These are phyloP conservation scores for Xerus inauris DNA, from an alignment of 2,113 vertebrate species.

Conservation along the genomic window DNA sequence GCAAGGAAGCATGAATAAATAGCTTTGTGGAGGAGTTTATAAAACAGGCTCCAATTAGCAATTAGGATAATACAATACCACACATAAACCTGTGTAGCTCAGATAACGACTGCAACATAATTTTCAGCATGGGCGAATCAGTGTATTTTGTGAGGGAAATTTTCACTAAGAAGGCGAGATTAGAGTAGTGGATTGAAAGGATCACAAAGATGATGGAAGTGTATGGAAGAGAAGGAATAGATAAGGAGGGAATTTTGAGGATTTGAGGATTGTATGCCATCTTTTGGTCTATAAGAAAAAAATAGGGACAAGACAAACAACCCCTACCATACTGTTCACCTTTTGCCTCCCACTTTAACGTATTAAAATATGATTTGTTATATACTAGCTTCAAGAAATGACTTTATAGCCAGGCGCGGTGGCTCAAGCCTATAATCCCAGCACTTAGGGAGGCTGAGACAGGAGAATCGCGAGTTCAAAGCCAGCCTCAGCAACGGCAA, in stretches of 20 bases:
- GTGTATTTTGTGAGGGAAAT: neutral
- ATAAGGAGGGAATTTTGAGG: neutral
- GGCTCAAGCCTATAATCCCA: no score
- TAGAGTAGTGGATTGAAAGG: neutral
- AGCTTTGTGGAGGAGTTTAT: neutral
- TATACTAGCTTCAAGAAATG: neutral
- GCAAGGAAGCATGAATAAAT: neutral
- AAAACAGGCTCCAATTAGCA: neutral
- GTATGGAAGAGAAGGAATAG: neutral
- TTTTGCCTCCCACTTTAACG: neutral
- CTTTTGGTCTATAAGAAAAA: neutral
- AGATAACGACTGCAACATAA: constrained; percentile 25
- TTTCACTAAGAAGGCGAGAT: neutral
- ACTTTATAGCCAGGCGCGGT: no score
- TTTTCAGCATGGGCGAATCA: constrained; percentile 55
- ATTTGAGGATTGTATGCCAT: neutral
- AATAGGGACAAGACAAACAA: neutral
- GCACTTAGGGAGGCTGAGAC: no score
- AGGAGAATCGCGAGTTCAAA: no score
- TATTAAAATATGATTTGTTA: neutral
- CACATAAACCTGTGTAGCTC: neutral
- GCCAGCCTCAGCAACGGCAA: no score
- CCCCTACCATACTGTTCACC: neutral
- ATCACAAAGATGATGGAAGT: neutral
- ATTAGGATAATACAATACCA: neutral